A percentile compares a stretch with the other conserved stretches of the same genome.
These are phyloP conservation scores for Phymorhynchus buccinoides DNA, from an alignment of 1,140 invertebrate species.

Conservation along the genomic window DNA sequence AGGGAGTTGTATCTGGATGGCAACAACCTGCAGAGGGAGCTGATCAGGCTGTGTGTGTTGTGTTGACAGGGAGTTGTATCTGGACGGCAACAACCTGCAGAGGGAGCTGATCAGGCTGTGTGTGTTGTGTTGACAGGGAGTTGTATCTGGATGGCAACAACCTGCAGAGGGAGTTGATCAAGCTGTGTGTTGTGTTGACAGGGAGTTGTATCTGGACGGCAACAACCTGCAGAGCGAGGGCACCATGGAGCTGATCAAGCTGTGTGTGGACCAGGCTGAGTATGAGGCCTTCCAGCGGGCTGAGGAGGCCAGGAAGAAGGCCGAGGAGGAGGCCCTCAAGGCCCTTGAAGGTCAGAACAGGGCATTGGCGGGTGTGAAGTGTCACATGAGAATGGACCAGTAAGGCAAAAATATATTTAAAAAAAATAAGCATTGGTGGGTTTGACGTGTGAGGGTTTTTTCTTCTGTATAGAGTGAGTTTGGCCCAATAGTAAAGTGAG, in stretches of 20 bases:
- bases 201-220: conserved; percentile 72
- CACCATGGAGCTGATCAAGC: conserved; percentile 65
- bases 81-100: conserved; percentile 71
- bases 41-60: no score
- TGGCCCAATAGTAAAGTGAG: no score
- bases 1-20: no score
- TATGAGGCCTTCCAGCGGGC: conserved; percentile 64
- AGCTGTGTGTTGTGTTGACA: conserved; percentile 52
- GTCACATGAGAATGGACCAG: no score
- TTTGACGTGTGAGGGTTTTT: no score
- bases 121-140: conserved; percentile 58
- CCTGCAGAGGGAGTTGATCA: conserved; percentile 69
- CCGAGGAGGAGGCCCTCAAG: conserved; percentile 64
- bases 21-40: no score
- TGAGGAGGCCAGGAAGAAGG: conserved; percentile 60
- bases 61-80: conserved; percentile 71
- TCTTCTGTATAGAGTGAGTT: no score
- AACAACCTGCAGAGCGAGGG: conserved; percentile 71
- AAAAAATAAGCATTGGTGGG: background rate
- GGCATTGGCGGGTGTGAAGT: background rate
- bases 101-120: conserved; percentile 68
- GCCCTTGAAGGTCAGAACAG: conserved; percentile 57
- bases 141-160: conserved; percentile 72
- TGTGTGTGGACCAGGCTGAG: conserved; percentile 69
- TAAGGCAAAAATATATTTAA: no score